phyloP scores from a whole-genome alignment of 2,113 vertebrate species.

The Malaclemys terrapin region DNA sequence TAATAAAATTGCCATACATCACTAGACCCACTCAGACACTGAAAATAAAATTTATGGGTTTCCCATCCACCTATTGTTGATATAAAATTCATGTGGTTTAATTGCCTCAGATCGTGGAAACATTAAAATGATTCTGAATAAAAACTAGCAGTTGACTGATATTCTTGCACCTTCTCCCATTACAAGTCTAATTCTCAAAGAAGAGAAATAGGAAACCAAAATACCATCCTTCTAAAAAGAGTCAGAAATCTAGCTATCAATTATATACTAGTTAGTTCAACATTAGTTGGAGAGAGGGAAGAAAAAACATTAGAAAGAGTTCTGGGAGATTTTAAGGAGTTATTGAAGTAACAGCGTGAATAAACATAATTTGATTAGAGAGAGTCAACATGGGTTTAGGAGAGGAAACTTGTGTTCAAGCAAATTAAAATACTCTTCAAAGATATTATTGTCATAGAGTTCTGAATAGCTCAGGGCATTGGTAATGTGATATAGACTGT shows the following conservation, averaged over 20 bases:
- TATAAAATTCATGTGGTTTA: background rate
- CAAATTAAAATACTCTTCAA: constrained; percentile 32
- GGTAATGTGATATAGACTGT: constrained; percentile 11
- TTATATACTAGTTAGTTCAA: background rate
- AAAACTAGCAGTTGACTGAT: background rate
- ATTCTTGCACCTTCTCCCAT: background rate
- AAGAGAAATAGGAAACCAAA: constrained; percentile 31
- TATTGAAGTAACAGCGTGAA: constrained; percentile 46
- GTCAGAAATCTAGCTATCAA: constrained; percentile 9
- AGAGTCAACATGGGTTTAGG: constrained; percentile 38
- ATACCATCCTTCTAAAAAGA: background rate
- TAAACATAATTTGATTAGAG: constrained; percentile 42
- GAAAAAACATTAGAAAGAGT: constrained; percentile 32
- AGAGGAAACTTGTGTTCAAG: constrained; percentile 23
- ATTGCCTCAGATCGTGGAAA: background rate
- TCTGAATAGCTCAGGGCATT: constrained; percentile 18
- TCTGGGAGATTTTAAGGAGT: constrained; percentile 34
- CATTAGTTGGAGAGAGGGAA: background rate
- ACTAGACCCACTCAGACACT: background rate
- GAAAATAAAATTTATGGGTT: background rate
- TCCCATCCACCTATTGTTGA: background rate
- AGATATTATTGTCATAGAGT: constrained; percentile 31
- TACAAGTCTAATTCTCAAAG: background rate
- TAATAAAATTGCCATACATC: background rate
- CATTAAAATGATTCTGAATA: background rate